Conservation (phyloP, 53 echinoderm and acorn worm genomes). For the Echinometra lucunter region DNA sequence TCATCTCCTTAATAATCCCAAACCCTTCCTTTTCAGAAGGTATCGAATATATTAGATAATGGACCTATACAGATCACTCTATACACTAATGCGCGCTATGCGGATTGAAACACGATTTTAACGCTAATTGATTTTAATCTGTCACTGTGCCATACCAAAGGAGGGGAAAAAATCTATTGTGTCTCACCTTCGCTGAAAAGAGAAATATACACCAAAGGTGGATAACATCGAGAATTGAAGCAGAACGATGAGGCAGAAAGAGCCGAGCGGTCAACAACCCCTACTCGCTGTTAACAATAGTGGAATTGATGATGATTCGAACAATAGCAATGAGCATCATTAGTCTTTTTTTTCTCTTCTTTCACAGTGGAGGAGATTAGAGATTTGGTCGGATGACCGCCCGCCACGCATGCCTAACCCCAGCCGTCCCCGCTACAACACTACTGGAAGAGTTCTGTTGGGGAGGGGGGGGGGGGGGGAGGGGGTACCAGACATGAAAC, state of each 20-base stretch:
- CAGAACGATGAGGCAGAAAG: conserved; percentile 15
- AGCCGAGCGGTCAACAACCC: conserved; percentile 44
- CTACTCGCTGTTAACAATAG: not conserved
- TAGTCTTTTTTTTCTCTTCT: conserved; percentile 42
- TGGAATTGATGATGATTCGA: conserved; percentile 49
- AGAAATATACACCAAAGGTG: not conserved
- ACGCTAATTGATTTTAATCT: conserved; percentile 68
- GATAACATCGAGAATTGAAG: not conserved
- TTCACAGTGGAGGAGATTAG: conserved; percentile 13
- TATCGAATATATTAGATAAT: not conserved
- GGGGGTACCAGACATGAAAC: too few relatives aligned
- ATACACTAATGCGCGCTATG: not conserved
- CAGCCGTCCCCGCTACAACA: not conserved
- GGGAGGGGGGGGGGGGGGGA: too few relatives aligned
- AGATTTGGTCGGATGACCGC: conserved; percentile 42
- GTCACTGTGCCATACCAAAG: conserved; percentile 10
- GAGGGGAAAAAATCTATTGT: not conserved
- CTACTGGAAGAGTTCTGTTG: not conserved
- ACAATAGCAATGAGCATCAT: conserved; percentile 60
- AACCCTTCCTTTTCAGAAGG: not conserved
- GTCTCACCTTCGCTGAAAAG: not conserved
- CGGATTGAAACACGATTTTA: conserved; percentile 42
- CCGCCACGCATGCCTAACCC: not conserved
- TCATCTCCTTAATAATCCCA: not conserved
- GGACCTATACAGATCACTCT: not conserved